Evolutionary conservation across 2,113 vertebrate genomes (phyloP), one percentile per base, ranked within the genome.

Genomic region (Arvicanthis niloticus): DNA sequence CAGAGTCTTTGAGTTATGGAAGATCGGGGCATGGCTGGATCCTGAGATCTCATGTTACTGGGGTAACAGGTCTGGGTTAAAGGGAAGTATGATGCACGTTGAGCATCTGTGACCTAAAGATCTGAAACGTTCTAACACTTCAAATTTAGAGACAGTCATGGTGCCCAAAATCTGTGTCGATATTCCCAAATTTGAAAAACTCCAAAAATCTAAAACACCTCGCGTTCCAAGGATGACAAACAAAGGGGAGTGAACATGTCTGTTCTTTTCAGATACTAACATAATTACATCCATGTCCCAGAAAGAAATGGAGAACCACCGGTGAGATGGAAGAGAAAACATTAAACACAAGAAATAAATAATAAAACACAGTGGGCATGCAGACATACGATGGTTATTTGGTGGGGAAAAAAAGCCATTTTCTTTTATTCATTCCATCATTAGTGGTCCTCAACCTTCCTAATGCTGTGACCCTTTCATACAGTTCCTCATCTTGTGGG

Each of bases 261-360:
- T 80, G 72, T 91, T 85, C 88, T 37, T 88, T 92, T 94, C 68
- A 88, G 87, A 67, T 94, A 73, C 31, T 68, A 89, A 70, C 21
- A 95, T 26, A 97, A 92, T 7, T 56, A 70, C 10, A 85, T 34
- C 34, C 26, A 58, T 78, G 26, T 90, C 77, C 26, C 40, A 29
- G 72, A 56, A 76, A 65, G 26, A 26, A 26, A 29, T 77, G 7
- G 73, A 48, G n/a, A 60, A 40, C 13, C 48, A 53, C 22, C 26
- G 56, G 40, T 42, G 45, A 34, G 56, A 24, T 56, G 29, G 2
- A 88, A 82, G 73, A 87, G 16, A 70, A 29, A 78, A 60, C 40
- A 37, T 17, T 76, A 29, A 76, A 67, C 56, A 58, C 65, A 73
- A 31, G 45, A 92, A 91, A 93, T 81, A 53, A 87, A 84, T 80